A percentile compares a stretch with the other conserved stretches of the same genome.
These are phyloP conservation scores for Tetramorium bicarinatum DNA, from an alignment of 2,888 invertebrate genomes.

Conservation along the genomic window DNA sequence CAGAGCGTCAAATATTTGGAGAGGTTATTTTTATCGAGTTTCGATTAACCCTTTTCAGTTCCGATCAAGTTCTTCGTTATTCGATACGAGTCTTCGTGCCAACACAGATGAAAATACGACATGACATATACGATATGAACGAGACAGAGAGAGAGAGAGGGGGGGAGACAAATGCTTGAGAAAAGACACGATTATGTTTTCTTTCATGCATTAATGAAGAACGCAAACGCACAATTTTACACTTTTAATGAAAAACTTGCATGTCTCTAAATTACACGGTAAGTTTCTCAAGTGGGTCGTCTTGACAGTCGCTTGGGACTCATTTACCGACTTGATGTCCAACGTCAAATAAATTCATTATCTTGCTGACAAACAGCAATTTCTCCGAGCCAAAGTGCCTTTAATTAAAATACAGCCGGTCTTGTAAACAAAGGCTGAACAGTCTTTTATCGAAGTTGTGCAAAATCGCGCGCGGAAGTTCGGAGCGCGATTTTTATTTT, in stretches of 20 bases:
- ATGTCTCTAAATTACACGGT: constrained; percentile 25
- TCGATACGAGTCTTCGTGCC: constrained; percentile 21
- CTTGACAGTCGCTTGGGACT: constrained; percentile 24
- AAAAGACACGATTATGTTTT: neutral
- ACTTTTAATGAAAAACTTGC: constrained; percentile 5
- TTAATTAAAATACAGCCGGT: constrained; percentile 31
- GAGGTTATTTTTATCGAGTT: constrained; percentile 54
- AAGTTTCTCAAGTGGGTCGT: constrained; percentile 42
- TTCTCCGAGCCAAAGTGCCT: constrained; percentile 26
- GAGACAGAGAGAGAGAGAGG: neutral
- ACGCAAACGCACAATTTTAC: neutral
- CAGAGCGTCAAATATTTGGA: constrained; percentile 50
- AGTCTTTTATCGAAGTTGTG: neutral
- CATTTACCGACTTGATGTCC: constrained; percentile 29
- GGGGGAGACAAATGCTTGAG: neutral
- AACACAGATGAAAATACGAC: neutral
- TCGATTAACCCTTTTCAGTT: constrained; percentile 57
- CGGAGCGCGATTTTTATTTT: neutral
- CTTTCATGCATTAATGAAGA: constrained; percentile 1
- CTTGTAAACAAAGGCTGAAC: constrained; percentile 17
- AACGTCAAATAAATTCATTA: constrained; percentile 53
- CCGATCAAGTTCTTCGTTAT: constrained; percentile 39
- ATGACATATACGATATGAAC: neutral
- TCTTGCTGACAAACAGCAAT: constrained; percentile 43
- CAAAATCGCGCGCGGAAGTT: neutral